Base-by-base conservation (phyloP, 2,113 vertebrate species). In the Chlamydotis undulata region DNA sequence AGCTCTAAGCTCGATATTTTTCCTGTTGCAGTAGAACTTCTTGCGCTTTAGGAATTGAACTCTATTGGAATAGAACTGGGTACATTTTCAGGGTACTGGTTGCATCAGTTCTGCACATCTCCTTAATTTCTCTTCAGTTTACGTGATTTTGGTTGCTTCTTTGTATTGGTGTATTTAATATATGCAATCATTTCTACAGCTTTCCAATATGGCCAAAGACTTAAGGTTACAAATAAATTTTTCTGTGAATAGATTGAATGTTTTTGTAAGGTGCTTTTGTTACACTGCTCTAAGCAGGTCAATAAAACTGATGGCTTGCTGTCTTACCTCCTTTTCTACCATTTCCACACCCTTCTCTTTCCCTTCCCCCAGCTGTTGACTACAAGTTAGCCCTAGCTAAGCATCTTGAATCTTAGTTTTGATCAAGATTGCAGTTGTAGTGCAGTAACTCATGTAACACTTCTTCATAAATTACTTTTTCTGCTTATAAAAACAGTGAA, bases 361-460 rank as follows among this genome's bases (percentile, higher is more conserved):
- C 45, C 37, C n/a, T 49, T 28, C 33, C 55, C 56, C 22, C 37
- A 55, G 10, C 84, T 83, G 37, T 60, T 90, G 55, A 69, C 37
- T 88, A 64, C 47, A 83, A 60, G 14, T 81, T 89, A 24, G 35
- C 35, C 35, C 35, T 35, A 35, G n/a, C 69, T 83, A 81, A 45
- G 12, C 55, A 52, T 85, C 47, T 67, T 70, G 28, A 80, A 64
- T 86, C 55, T 92, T 90, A 86, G 93, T 96, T 96, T 96, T 96
- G 50, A 71, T 92, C 71, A 69, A 3, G 55, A 87, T 82, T 94
- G 80, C 89, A 84, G 88, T 81, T 93, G 69, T 83, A 92, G 79
- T 94, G 93, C 94, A 91, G 91, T 75, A 92, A 81, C 69, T 96
- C 95, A 95, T 24, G 52, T 95, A 97, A 94, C 56, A 12, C 56